Evolutionary conservation across 2,888 invertebrate species (phyloP), one percentile per base, ranked within the genome.

Genomic region (Xanthia togata): DNA sequence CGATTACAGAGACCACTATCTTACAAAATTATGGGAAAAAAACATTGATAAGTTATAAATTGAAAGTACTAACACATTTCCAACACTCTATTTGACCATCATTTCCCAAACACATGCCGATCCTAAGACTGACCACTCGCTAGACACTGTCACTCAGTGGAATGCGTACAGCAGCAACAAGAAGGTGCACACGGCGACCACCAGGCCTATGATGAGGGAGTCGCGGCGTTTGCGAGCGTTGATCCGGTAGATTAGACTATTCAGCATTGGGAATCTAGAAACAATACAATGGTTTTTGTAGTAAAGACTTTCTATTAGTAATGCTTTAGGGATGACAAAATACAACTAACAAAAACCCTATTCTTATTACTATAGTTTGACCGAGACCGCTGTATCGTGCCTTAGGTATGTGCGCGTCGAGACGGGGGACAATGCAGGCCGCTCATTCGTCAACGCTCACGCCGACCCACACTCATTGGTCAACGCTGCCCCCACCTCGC

Each of bases 191-290:
- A 98, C 96, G 5, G 98, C 98, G 80, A 99, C 98, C 38, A 99
- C 98, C 20, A 98, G 95, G 0, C 99, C 99, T 50, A 99, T 92
- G 87, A 99, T 99, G 68, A 99, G 97, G 0, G 99, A 98, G 96
- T 99, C 99, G 73, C 99, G 97, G 73, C 99, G 97, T 93, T 99
- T 99, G 89, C 99, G 98, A 41, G 99, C 97, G 94, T 99, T 99
- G 90, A 99, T 99, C 93, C 99, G 97, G 95, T 99, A 99, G 83
- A 99, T 97, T 76, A 99, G 96, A 93, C 98, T 98, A 94, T 98
- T 98, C 68, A 98, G 97, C 89, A 98, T 97, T 17, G 99, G 99
- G 94, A 99, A 99, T 86, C 97, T 97, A 92, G 14, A 76, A 78
- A 64, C 17, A 47, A 55, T 4, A 31, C 6, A 9, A 47, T 14